These are phyloP conservation scores for Crax fasciolata DNA, from an alignment of 2,797 vertebrate species.

Conservation along the genomic window DNA sequence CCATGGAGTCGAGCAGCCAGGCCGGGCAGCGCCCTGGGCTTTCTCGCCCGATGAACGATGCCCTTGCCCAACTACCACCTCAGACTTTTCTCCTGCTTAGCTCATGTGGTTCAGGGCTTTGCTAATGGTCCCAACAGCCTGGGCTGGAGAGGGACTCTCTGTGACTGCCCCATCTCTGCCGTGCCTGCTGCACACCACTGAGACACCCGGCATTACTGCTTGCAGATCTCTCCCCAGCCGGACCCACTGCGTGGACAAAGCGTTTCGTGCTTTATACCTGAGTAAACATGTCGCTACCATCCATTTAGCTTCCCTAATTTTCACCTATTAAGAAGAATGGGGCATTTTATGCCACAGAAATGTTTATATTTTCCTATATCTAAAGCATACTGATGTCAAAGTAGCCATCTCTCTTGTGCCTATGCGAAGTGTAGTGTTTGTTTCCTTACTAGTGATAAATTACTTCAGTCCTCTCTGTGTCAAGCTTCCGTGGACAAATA, in stretches of 20 bases:
- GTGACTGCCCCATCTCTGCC: neutral
- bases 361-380: neutral
- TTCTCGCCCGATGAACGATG: neutral
- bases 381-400: neutral
- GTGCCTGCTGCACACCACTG: neutral
- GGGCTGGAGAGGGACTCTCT: neutral
- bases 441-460: neutral
- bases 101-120: fast-evolving
- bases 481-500: neutral
- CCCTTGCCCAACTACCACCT: neutral
- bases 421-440: neutral
- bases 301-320: neutral
- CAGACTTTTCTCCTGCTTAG: fast-evolving
- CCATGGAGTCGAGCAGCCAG: neutral
- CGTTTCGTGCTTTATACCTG: neutral
- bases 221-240: neutral
- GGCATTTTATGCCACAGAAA: neutral
- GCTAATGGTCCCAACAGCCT: neutral
- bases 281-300: neutral
- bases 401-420: neutral
- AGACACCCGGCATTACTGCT: neutral
- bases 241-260: neutral
- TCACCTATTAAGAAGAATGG: neutral
- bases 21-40: neutral
- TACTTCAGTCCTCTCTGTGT: neutral